Conservation (phyloP, 2,113 vertebrate species). For the Elgaria multicarinata region DNA sequence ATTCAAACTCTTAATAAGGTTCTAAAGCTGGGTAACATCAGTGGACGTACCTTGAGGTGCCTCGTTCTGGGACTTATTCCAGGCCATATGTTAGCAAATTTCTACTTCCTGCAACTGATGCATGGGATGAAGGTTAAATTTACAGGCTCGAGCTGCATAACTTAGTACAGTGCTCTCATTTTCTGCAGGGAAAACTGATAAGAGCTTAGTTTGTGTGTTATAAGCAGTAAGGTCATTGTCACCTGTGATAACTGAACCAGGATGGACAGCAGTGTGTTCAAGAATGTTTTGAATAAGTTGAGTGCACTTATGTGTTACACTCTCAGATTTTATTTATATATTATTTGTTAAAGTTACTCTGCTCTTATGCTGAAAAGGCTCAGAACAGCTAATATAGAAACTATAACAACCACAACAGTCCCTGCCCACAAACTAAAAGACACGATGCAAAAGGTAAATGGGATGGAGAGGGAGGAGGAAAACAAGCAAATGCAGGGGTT, state of each 20-base stretch:
- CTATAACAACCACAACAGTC: not conserved
- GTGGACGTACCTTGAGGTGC: constrained; percentile 35
- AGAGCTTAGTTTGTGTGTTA: not conserved
- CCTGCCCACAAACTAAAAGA: not conserved
- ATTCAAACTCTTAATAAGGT: constrained; percentile 43
- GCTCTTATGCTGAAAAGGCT: not conserved
- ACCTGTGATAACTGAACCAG: not conserved
- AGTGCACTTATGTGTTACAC: not conserved
- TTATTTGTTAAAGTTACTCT: not conserved
- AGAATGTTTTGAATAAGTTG: not conserved
- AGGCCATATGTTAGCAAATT: constrained; percentile 64
- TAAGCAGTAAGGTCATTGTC: not conserved
- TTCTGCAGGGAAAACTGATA: not conserved
- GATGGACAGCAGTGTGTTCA: not conserved
- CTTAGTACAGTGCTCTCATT: constrained; percentile 32
- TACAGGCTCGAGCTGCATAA: constrained; percentile 54
- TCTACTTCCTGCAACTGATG: constrained; percentile 70
- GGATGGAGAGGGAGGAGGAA: not conserved
- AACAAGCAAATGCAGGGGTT: not conserved
- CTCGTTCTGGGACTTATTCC: constrained; percentile 43
- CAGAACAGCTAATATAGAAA: not conserved
- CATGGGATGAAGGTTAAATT: constrained; percentile 53
- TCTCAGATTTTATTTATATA: not conserved
- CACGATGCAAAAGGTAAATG: not conserved
- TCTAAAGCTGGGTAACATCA: constrained; percentile 20